Base-by-base conservation (phyloP, 2,113 vertebrate genomes). In the Campylomormyrus tamandua region DNA sequence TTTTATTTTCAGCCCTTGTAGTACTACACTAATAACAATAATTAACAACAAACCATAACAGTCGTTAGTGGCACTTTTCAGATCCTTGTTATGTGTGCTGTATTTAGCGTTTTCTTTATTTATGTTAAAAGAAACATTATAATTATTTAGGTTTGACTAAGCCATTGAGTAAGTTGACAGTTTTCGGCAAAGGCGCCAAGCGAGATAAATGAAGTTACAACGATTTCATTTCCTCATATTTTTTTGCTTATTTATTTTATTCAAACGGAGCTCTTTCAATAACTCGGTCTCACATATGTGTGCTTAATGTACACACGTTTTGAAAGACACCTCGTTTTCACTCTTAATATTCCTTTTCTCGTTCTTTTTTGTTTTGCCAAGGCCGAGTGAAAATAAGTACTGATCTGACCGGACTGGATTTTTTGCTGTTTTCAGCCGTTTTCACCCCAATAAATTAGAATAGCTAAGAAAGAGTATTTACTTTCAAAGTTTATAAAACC, bases 1-100 rank as follows among this genome's bases (percentile, higher is more conserved):
- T 77, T 80, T 80, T 80, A 42, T 39, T 80, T 35, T 35, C 74
- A 80, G 35, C 17, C 35, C 35, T 80, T 80, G 74, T 80, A 80
- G 35, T 80, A 80, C 35, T 39, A 42, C 74, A 80, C 35, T 19
- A 80, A 80, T 80, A 80, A 42, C 31, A 80, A 80, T 80, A 80
- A 80, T 80, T 80, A 80, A 80, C 70, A 77, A 77, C 35, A 80
- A 80, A 80, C 74, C 74, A 80, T 80, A 80, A 80, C 35, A 80
- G 35, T 80, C 62, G 62, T 70, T 70, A 31, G 62, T 70, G 62
- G 62, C 62, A 80, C 35, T 42, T 17, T 77, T 77, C 31, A 39
- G 70, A 35, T 77, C 70, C 31, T 77, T 3, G 35, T 80, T 42
- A 31, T 80, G 74, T 19, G 13, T 80, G 74, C 74, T 80, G 74